Evolutionary conservation across 2,113 vertebrate species (phyloP).

Genomic region (Brachyhypopomus occidentalis): DNA sequence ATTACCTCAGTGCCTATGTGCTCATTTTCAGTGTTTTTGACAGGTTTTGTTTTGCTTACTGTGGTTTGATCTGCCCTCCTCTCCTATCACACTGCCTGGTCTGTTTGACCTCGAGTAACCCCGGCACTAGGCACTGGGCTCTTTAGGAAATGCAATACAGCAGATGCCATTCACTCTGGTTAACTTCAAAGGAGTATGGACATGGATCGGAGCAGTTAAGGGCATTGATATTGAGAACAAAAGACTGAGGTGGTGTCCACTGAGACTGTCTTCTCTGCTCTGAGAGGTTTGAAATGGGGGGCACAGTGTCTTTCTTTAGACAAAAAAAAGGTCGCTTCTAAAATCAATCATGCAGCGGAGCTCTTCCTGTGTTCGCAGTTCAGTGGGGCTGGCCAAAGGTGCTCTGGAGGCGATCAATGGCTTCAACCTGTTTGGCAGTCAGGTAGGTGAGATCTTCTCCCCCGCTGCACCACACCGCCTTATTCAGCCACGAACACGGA

Average conservation of each 20-base stretch:
- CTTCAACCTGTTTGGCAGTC: constrained; percentile 98
- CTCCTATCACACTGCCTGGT: constrained; percentile 41
- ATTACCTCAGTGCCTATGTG: no score
- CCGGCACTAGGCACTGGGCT: background rate
- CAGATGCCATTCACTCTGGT: constrained; percentile 44
- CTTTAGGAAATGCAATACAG: constrained; percentile 27
- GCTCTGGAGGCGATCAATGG: constrained; percentile 97
- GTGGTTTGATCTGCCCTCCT: constrained; percentile 45
- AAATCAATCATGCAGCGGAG: constrained; percentile 21
- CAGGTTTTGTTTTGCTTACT: constrained; percentile 56
- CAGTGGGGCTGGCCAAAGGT: constrained; percentile 95
- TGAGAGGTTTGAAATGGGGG: constrained; percentile 6
- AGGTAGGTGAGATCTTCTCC: constrained; percentile 78
- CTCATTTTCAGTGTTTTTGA: constrained; percentile 40
- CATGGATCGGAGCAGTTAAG: constrained; percentile 7
- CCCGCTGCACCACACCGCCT: background rate
- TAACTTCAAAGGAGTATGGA: constrained; percentile 28
- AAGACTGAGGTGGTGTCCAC: constrained; percentile 2
- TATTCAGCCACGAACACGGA: background rate
- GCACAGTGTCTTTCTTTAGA: background rate
- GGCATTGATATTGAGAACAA: constrained; percentile 34
- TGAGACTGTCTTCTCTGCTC: background rate
- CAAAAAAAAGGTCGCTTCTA: background rate
- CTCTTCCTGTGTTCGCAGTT: constrained; percentile 74
- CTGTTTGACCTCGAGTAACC: no score